Conservation (phyloP, 2,113 vertebrate genomes). For the Alligator sinensis region DNA sequence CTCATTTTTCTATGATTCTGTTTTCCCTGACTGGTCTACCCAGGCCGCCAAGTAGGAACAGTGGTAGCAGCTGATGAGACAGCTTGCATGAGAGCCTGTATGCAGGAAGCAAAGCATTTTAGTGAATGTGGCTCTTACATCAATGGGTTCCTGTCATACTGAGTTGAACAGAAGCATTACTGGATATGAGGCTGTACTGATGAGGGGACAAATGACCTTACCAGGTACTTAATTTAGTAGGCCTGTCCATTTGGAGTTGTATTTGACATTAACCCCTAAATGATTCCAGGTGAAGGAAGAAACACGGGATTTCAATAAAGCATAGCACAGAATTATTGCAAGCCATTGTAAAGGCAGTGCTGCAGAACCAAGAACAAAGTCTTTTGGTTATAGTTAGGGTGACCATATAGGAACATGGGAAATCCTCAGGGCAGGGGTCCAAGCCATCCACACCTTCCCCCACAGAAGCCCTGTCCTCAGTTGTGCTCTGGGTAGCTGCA, state of each 20-base stretch:
- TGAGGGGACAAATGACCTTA: not conserved
- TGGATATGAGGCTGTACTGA: fast-evolving
- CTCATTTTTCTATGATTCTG: too few relatives aligned
- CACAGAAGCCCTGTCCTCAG: too few relatives aligned
- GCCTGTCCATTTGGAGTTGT: not conserved
- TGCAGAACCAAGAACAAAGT: not conserved
- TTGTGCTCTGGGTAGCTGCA: too few relatives aligned
- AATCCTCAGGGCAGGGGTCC: too few relatives aligned
- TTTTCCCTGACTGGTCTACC: not conserved
- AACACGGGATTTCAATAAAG: not conserved
- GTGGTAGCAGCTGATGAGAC: not conserved
- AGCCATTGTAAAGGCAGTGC: not conserved
- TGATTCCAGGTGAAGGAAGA: not conserved
- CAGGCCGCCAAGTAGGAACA: not conserved
- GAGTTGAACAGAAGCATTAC: not conserved
- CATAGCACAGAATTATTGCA: conserved; percentile 6
- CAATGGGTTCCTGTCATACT: fast-evolving
- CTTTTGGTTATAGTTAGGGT: not conserved
- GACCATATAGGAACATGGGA: too few relatives aligned
- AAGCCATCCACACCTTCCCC: too few relatives aligned
- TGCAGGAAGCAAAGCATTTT: not conserved
- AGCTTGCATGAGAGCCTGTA: not conserved
- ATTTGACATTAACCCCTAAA: not conserved
- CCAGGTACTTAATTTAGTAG: not conserved
- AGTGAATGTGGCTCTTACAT: fast-evolving